Evolutionary conservation across 1,140 invertebrate species (phyloP).

Genomic region (Saccostrea cuccullata): DNA sequence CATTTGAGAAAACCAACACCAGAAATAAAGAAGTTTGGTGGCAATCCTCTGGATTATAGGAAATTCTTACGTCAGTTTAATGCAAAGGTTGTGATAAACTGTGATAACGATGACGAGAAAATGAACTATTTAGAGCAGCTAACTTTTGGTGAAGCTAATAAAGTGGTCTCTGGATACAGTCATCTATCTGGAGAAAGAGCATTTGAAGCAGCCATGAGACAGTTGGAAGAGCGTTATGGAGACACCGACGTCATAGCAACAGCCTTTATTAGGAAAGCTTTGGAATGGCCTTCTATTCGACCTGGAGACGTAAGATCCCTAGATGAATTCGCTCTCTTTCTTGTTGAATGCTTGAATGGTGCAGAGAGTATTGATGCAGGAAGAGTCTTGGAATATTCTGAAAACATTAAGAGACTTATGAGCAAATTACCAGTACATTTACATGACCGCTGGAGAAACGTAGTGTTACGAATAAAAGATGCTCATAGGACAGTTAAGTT

Average conservation of each 20-base stretch:
- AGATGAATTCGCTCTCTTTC: slow-evolving; percentile 54
- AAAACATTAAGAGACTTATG: slow-evolving; percentile 52
- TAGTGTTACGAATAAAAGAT: slow-evolving; percentile 28
- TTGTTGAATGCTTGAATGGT: slow-evolving; percentile 51
- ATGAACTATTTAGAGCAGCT: slow-evolving; percentile 59
- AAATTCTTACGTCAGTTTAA: slow-evolving; percentile 58
- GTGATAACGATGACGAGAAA: slow-evolving; percentile 49
- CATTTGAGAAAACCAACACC: no score
- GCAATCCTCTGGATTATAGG: slow-evolving; percentile 52
- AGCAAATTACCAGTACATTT: slow-evolving; percentile 47
- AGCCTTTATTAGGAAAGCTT: slow-evolving; percentile 56
- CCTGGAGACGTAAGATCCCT: slow-evolving; percentile 37
- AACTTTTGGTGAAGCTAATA: slow-evolving; percentile 52
- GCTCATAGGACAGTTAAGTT: slow-evolving; percentile 30
- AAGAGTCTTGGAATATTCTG: slow-evolving; percentile 52
- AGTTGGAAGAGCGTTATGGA: slow-evolving; percentile 57
- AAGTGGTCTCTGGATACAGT: no score
- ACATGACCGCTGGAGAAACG: slow-evolving; percentile 53
- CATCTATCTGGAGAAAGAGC: slow-evolving; percentile 48
- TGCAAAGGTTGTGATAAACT: slow-evolving; percentile 45
- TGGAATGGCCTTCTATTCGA: slow-evolving; percentile 51
- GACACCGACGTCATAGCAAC: slow-evolving; percentile 52
- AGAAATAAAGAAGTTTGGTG: slow-evolving; percentile 56
- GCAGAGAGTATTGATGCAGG: slow-evolving; percentile 40
- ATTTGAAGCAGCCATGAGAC: slow-evolving; percentile 48